Percentiles rank a stretch among this genome's conserved stretches.
These are phyloP conservation scores for Varroa destructor DNA, from an alignment of 1,140 invertebrate species.

Conservation along the genomic window DNA sequence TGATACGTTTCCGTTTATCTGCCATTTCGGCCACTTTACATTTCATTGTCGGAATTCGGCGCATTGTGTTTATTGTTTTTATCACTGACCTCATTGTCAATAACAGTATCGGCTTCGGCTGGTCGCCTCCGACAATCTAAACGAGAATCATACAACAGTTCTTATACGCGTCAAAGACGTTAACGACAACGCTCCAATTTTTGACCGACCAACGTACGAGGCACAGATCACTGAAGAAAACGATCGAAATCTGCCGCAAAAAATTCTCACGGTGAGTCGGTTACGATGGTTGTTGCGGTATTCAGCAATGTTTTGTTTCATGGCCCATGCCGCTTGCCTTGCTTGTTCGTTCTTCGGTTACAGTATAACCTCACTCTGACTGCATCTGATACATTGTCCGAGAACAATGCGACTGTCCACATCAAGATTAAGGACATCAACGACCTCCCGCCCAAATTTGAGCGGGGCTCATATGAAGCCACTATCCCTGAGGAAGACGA, in stretches of 20 bases:
- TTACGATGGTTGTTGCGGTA: too few species aligned
- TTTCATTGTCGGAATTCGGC: too few species aligned
- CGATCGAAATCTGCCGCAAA: conserved; percentile 80
- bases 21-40: too few species aligned
- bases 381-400: conserved; percentile 68
- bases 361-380: conserved; percentile 73
- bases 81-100: too few species aligned
- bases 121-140: conserved; percentile 84
- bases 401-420: conserved; percentile 61
- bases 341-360: conserved; percentile 29
- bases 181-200: conserved; percentile 75
- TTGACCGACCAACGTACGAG: conserved; percentile 80
- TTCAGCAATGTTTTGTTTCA: conserved; percentile 1
- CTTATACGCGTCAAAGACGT: conserved; percentile 90
- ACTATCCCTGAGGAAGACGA: conserved; percentile 53
- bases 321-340: conserved; percentile 27
- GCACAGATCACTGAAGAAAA: conserved; percentile 91
- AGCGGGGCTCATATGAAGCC: conserved; percentile 52
- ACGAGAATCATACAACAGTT: conserved; percentile 87
- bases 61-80: too few species aligned
- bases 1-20: too few species aligned
- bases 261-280: conserved; percentile 65
- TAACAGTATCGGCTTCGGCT: conserved; percentile 74
- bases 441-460: conserved; percentile 64
- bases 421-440: conserved; percentile 59